phyloP scores from a whole-genome alignment of 1,140 invertebrate genomes.

The Papilio polytes region DNA sequence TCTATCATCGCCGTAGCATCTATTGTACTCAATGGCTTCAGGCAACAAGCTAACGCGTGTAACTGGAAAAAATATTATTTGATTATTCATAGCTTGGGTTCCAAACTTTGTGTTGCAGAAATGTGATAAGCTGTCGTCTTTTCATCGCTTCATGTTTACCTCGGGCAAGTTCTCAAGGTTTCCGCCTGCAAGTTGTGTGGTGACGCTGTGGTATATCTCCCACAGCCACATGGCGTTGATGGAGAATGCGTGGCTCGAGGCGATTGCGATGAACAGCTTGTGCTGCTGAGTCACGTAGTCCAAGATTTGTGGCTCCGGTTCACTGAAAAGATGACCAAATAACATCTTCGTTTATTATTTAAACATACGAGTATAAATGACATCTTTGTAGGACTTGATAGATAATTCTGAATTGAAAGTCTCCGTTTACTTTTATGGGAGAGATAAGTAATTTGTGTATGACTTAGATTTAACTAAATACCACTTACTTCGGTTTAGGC shows the following conservation, averaged over 20 bases:
- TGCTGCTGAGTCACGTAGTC: constrained; percentile 97
- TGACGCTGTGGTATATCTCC: constrained; percentile 91
- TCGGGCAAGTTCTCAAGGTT: constrained; percentile 91
- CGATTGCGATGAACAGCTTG: constrained; percentile 94
- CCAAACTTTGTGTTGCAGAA: no score
- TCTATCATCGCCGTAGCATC: constrained; percentile 90
- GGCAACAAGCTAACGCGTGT: constrained; percentile 94
- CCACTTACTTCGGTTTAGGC: constrained; percentile 88
- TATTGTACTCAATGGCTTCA: constrained; percentile 93
- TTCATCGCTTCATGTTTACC: constrained; percentile 75
- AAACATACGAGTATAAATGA: no score
- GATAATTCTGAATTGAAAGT: no score
- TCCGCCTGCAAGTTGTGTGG: constrained; percentile 89
- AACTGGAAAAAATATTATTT: constrained; percentile 87
- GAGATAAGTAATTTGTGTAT: not conserved
- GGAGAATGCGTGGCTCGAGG: constrained; percentile 90
- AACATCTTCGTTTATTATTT: not conserved
- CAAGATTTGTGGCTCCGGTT: constrained; percentile 94
- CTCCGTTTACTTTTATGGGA: no score
- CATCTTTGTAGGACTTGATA: no score
- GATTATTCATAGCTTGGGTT: no score
- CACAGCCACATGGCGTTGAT: constrained; percentile 90
- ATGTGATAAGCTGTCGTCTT: no score
- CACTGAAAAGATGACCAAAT: constrained; percentile 80
- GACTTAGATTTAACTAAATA: not conserved